Evolutionary conservation across 2,113 vertebrate species (phyloP), one percentile per base, ranked within the genome.

Genomic region (Struthio camelus): DNA sequence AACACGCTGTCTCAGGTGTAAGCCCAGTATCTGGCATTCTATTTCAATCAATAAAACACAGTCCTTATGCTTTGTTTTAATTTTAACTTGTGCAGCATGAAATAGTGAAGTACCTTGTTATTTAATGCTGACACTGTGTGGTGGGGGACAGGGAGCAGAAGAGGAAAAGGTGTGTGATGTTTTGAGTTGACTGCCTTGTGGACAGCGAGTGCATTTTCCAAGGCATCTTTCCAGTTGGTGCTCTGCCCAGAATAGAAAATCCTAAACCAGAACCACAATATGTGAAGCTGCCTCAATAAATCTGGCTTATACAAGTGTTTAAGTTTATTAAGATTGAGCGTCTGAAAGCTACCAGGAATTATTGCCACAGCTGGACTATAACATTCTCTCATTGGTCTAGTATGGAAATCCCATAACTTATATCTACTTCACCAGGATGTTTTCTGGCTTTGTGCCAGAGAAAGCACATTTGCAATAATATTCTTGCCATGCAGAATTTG

Each of bases 351-450:
- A 80, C 71, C 88, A 93, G 89, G 87, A 97, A 94, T 94, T 97
- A 94, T 96, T 97, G 79, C 91, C 94, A 75, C 91, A 97, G 80
- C 94, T 96, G 94, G 89, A 67, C 91, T 94, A 92, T 96, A 96
- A 73, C 94, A 94, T 94, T 94, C 62, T 87, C 54, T 94, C 66
- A 59, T 42, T 91, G 22, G 71, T 92, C 78, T 84, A 89, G 81
- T 89, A 72, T 89, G 96, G 95, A 97, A 97, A 95, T 91, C 91
- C 92, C 87, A 96, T 97, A 94, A 95, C 19, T 96, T 89, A 96
- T 7, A 19, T 89, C 89, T 83, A 24, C 59, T 94, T 89, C 64
- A 85, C 91, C 84, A 80, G 38, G 50, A 73, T 91, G 80, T 91
- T 73, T 91, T 58, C 69, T 91, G 82, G 20, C 24, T 94, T 94